phyloP scores from a whole-genome alignment of 2,888 invertebrate species.

The Nineta flava region DNA sequence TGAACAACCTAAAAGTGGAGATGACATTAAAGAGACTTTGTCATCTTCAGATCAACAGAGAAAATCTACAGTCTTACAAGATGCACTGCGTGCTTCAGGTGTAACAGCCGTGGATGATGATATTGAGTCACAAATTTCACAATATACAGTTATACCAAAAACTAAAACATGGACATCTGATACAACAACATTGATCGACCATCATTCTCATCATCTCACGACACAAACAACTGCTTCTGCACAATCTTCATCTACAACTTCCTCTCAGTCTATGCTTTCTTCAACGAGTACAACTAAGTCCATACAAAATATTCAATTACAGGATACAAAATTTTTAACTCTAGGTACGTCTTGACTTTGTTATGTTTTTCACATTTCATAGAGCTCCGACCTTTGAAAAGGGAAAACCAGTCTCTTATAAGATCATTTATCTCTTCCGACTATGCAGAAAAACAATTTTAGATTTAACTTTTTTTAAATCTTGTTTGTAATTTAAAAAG shows the following conservation, averaged over 20 bases:
- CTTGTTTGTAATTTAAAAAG: too few relatives aligned
- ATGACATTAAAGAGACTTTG: neutral
- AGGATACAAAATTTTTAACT: conserved; percentile 5
- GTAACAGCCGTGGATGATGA: conserved; percentile 13
- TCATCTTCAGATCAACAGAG: conserved; percentile 1
- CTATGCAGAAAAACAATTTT: too few relatives aligned
- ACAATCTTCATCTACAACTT: too few relatives aligned
- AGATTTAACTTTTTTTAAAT: too few relatives aligned
- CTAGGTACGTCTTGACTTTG: neutral
- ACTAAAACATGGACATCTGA: neutral
- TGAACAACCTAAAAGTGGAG: neutral
- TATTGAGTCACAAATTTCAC: conserved; percentile 16
- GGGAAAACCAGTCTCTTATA: too few relatives aligned
- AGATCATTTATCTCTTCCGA: too few relatives aligned
- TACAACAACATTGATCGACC: neutral
- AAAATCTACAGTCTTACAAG: conserved; percentile 15
- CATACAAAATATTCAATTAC: conserved; percentile 4
- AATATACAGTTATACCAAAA: conserved; percentile 13
- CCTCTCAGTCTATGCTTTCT: neutral
- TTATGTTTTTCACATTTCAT: too few relatives aligned
- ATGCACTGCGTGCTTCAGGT: conserved; percentile 15
- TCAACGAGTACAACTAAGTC: neutral
- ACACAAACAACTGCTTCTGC: too few relatives aligned
- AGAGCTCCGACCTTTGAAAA: too few relatives aligned
- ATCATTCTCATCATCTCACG: neutral